phyloP scores from a whole-genome alignment of 2,113 vertebrate species.

The Elephas maximus region DNA sequence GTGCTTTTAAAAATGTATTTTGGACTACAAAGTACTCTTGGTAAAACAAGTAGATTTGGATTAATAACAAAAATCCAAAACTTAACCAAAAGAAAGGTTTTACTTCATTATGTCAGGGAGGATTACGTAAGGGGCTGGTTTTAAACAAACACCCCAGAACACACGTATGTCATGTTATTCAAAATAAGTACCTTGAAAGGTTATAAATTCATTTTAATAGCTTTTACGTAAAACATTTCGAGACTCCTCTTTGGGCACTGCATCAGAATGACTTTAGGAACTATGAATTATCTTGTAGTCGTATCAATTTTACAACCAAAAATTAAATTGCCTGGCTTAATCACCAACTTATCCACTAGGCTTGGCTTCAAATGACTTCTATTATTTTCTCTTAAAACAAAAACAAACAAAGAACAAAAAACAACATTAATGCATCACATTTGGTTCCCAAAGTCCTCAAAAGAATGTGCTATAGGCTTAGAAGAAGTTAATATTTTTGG shows the following conservation, averaged over 20 bases:
- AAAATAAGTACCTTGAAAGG: conserved; percentile 21
- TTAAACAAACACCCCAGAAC: conserved; percentile 34
- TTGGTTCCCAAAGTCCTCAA: conserved; percentile 15
- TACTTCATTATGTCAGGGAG: not conserved
- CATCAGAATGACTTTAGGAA: conserved; percentile 41
- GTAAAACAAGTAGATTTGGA: not conserved
- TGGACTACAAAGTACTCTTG: not conserved
- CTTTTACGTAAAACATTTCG: not conserved
- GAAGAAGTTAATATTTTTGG: conserved; percentile 39
- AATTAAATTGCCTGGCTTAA: not conserved
- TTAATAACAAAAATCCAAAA: conserved; percentile 57
- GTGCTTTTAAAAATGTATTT: not conserved
- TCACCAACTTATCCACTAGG: not conserved
- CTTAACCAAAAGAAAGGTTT: conserved; percentile 18
- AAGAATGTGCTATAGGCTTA: not conserved
- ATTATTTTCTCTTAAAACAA: conserved; percentile 43
- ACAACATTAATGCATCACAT: not conserved
- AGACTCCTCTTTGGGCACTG: not conserved
- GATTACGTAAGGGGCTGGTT: not conserved
- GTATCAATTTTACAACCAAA: not conserved
- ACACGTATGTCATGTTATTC: not conserved
- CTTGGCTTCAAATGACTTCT: conserved; percentile 20
- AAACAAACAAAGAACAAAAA: conserved; percentile 52
- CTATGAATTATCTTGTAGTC: not conserved
- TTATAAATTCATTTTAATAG: conserved; percentile 1